Conservation (phyloP, 2,113 vertebrate genomes). For the Tonatia bakeri region DNA sequence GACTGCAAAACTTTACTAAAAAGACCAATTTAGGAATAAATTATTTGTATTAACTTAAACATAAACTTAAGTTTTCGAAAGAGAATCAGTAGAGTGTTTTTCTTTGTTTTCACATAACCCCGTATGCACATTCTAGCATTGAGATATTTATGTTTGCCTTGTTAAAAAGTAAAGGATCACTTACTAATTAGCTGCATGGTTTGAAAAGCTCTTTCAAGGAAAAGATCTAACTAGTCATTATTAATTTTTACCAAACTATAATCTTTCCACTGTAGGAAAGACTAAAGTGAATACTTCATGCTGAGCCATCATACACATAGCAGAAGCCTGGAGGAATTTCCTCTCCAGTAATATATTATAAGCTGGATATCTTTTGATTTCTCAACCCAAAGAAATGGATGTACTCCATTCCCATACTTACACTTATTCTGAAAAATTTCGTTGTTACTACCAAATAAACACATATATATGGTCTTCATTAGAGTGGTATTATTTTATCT, state of each 20-base stretch:
- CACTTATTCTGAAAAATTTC: background rate
- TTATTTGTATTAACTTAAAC: background rate
- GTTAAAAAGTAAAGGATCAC: background rate
- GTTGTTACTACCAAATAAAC: conserved; percentile 35
- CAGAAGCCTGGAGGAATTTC: background rate
- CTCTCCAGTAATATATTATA: background rate
- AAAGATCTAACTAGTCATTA: background rate
- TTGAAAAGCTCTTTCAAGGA: background rate
- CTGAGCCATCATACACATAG: background rate
- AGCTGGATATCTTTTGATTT: conserved; percentile 22
- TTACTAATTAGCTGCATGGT: background rate
- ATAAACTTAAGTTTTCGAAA: conserved; percentile 13
- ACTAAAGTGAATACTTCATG: conserved; percentile 14
- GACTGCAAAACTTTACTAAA: background rate
- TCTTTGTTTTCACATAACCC: background rate
- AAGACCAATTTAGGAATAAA: background rate
- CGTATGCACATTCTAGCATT: background rate
- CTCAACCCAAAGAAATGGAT: background rate
- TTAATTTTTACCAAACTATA: background rate
- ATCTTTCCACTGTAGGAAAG: background rate
- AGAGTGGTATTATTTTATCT: conserved; percentile 34
- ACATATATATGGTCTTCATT: conserved; percentile 19
- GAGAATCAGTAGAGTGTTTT: background rate
- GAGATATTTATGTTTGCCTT: conserved; percentile 7
- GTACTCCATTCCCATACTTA: background rate